phyloP scores from a whole-genome alignment of 2,113 vertebrate genomes.

The Anolis carolinensis region DNA sequence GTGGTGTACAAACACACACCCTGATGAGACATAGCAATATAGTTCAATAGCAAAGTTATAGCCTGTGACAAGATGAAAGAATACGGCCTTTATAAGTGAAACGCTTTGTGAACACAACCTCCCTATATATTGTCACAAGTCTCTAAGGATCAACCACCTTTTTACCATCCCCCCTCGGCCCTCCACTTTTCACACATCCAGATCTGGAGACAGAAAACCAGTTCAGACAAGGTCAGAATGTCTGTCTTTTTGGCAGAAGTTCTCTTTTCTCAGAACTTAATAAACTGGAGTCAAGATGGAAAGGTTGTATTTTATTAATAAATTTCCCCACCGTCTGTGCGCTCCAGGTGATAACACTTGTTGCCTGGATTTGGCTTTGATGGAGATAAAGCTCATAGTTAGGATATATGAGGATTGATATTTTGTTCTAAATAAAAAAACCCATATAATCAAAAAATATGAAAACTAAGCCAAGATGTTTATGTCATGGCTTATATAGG shows the following conservation, averaged over 20 bases:
- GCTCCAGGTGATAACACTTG: conserved; percentile 35
- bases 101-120: conserved; percentile 62
- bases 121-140: conserved; percentile 36
- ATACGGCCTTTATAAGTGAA: conserved; percentile 66
- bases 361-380: conserved; percentile 41
- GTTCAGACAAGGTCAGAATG: conserved; percentile 68
- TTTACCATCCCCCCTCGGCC: not conserved
- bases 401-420: conserved; percentile 44
- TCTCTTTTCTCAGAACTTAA: conserved; percentile 64
- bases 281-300: conserved; percentile 62
- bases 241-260: conserved; percentile 66
- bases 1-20: conserved; percentile 50
- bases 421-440: not conserved
- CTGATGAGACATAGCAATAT: conserved; percentile 64
- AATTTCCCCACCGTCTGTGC: conserved; percentile 22
- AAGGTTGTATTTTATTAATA: conserved; percentile 51
- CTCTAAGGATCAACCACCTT: conserved; percentile 53
- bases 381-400: conserved; percentile 36
- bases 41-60: conserved; percentile 61
- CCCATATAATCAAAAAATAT: conserved; percentile 45
- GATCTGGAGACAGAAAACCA: conserved; percentile 49
- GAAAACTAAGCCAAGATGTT: conserved; percentile 25
- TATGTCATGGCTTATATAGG: conserved; percentile 45
- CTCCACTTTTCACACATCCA: conserved; percentile 1
- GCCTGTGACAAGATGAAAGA: conserved; percentile 65